Base-by-base conservation (phyloP, 1,140 invertebrate genomes). In the Epicauta chinensis region DNA sequence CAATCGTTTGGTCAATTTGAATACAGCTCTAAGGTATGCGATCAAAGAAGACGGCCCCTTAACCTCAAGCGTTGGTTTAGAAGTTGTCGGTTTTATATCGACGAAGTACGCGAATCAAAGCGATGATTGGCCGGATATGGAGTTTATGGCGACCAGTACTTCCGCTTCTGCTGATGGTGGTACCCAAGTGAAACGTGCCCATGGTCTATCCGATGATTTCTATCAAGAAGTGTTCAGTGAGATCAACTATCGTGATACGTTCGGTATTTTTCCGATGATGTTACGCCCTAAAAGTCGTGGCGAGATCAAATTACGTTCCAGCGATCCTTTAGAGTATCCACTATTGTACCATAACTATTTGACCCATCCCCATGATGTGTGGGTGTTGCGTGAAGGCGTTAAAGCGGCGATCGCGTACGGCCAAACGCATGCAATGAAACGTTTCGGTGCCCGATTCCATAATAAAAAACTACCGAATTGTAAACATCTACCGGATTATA, bases 91-190 rank as follows among this genome's bases (percentile, higher is more conserved):
- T 0, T 93, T 92, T 62, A 87, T 93, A 35, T 82, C 85, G 0
- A 92, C 90, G 0, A 91, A 91, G 67, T 92, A 91, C 64, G 86
- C 84, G 0, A 92, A 92, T 63, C 72, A 80, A 49, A 78, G 79
- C 0, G 85, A 90, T 50, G 89, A 92, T 62, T 93, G 88, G 87
- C 90, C 90, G 0, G 91, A 94, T 62, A 91, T 93, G 46, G 87
- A 92, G 56, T 91, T 93, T 62, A 92, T 90, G 84, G 72, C 92
- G 65, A 84, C 87, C 0, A 85, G 87, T n/a, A 80, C 84, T 0
- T 87, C 85, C 0, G 85, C 84, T 0, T 81, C 76, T 39, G 88
- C 87, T 0, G 89, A 91, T 57, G 84, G 84, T n/a, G 86, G 84
- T 0, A 81, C 77, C 0, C 67, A 70, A 60, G 81, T 85, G 0